phyloP scores from a whole-genome alignment of 1,140 invertebrate genomes.

The Acromyrmex echinatior region DNA sequence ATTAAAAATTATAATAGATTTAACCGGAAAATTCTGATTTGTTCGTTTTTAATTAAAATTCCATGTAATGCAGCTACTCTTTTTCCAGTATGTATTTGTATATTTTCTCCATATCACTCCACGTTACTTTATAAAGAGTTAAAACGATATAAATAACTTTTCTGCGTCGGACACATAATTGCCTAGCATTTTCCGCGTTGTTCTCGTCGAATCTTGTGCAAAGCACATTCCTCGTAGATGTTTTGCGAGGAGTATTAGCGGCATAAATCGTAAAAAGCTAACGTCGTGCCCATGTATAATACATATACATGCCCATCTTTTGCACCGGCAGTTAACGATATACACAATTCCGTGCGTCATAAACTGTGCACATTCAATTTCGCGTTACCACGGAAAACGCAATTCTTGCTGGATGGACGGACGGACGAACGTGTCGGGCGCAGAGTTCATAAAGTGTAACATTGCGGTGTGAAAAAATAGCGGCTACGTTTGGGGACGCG shows the following conservation, averaged over 20 bases:
- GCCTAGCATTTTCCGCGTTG: conserved; percentile 19
- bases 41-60: no score
- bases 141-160: background rate
- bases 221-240: conserved; percentile 18
- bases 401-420: conserved; percentile 19
- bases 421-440: background rate
- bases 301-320: background rate
- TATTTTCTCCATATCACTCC: background rate
- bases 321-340: conserved; percentile 60
- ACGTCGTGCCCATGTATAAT: background rate
- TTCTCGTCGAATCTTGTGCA: background rate
- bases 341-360: conserved; percentile 60
- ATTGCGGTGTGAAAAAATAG: conserved; percentile 41
- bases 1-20: no score
- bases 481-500: background rate
- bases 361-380: conserved; percentile 68
- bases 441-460: conserved; percentile 58
- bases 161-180: conserved; percentile 8
- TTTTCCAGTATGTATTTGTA: background rate
- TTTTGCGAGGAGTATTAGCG: conserved; percentile 25
- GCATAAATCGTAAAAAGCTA: conserved; percentile 52
- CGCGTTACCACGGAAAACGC: conserved; percentile 58
- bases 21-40: no score
- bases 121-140: background rate
- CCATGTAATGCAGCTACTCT: no score